phyloP scores from a whole-genome alignment of 2,797 vertebrate genomes.

The Agapornis canus region DNA sequence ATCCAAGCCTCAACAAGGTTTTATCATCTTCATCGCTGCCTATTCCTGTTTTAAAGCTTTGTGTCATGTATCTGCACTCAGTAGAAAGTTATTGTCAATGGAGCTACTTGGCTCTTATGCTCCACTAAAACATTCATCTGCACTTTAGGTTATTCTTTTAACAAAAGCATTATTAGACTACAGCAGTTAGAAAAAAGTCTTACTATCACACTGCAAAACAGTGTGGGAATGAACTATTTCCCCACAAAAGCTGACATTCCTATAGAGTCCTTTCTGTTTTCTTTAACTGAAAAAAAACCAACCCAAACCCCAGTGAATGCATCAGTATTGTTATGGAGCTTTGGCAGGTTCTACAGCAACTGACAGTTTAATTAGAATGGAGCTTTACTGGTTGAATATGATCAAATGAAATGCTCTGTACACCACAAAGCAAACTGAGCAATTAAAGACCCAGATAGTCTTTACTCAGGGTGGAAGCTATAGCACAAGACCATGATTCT shows the following conservation, averaged over 20 bases:
- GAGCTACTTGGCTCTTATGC: not conserved
- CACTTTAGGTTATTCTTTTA: not conserved
- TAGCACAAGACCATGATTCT: not conserved
- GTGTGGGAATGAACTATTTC: not conserved
- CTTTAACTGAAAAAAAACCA: not conserved
- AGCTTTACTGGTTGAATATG: not conserved
- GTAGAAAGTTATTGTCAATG: not conserved
- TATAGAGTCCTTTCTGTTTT: not conserved
- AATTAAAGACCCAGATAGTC: not conserved
- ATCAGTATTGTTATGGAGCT: not conserved
- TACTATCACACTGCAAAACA: not conserved
- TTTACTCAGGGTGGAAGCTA: not conserved
- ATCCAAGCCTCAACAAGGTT: not conserved
- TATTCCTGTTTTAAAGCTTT: not conserved
- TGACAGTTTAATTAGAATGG: not conserved
- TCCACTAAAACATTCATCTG: not conserved
- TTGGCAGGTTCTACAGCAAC: not conserved
- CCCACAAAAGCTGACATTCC: not conserved
- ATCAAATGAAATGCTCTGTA: not conserved
- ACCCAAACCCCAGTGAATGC: not conserved
- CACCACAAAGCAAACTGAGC: not conserved
- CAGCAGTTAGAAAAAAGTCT: not conserved
- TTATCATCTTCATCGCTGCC: not conserved
- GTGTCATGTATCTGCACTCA: not conserved
- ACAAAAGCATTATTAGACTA: not conserved